Evolutionary conservation across 2,797 vertebrate genomes (phyloP), one percentile per base, ranked within the genome.

Genomic region (Tapirus indicus): DNA sequence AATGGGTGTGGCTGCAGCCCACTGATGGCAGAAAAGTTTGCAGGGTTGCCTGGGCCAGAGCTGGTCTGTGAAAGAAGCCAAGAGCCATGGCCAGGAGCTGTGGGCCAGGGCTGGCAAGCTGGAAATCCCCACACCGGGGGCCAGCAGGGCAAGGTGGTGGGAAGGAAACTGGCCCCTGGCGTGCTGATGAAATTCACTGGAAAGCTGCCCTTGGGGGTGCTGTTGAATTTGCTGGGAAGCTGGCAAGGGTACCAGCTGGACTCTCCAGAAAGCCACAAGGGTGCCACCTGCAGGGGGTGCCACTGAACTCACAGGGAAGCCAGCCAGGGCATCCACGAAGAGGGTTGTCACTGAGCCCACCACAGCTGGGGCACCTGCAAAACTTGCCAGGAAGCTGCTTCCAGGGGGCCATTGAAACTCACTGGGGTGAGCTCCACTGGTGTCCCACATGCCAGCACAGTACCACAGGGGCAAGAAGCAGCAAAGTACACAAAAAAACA

Each of bases 181-280:
- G 4, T 90, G 20, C 72, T 58, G 23, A 52, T 72, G 60, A 87
- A 88, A 88, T 62, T 41, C 32, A 32, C 1, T 6, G 12, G 32
- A 83, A 92, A 92, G 47, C 47, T 85, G 49, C 60, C 64, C 10
- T 80, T 58, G 12, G 13, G 29, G 12, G 14, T 71, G 60, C 16
- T 32, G 17, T 25, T 21, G 38, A 88, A 47, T 32, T 38, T 71
- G 12, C 47, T 80, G 29, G 10, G 71, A 78, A 88, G 64, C 52
- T 27, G 20, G 49, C 35, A 23, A 77, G 74, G 25, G 23, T 35
- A 16, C 47, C 80, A 41, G 23, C 71, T 52, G 60, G 49, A 69
- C 23, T 88, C 41, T 52, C 56, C 69, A 44, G 66, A 93, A 94
- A 95, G 78, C 54, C 89, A 29, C 92, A 85, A 75, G 35, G 47